Base-by-base conservation (phyloP, 1,140 invertebrate species). In the Apocrypta bakeri region DNA sequence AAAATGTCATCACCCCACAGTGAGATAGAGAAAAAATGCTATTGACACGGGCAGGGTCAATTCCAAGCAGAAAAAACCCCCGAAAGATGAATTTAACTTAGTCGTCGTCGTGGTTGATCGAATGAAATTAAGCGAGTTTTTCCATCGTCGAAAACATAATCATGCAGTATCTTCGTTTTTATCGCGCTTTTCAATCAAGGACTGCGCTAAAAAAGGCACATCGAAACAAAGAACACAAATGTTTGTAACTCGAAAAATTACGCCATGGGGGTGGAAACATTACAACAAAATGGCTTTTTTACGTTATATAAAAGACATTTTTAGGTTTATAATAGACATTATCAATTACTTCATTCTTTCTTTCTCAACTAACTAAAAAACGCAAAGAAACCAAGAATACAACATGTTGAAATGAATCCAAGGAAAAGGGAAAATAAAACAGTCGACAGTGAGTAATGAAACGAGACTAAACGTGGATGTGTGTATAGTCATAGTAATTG, bases 111-210 rank as follows among this genome's bases (percentile, higher is more conserved):
- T 37, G 61, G 79, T n/a, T 66, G 21, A 71, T 79, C 78, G 66
- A 79, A 61, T 79, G 64, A 71, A 79, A 79, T 79, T 56, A 69
- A 84, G 79, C 79, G 68, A 82, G 68, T 48, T 79, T 79, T 42
- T 33, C 76, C 76, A 79, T 17, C 24, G 56, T 6, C 25, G 25
- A 48, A 48, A n/a, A n/a, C n/a, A n/a, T n/a, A n/a, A n/a, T n/a
- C n/a, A n/a, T n/a, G n/a, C n/a, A n/a, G n/a, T n/a, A n/a, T n/a
- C 66, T 31, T 68, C 64, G 40, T 31, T 66, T 61, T 77, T 27
- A 33, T 77, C 63, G 66, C 73, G 40, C 68, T 56, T 81, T 81
- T 76, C 61, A 82, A 82, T 75, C 68, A n/a, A n/a, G n/a, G n/a
- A n/a, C n/a, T n/a, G n/a, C n/a, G n/a, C n/a, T n/a, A n/a, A n/a